phyloP scores from a whole-genome alignment of 1,140 invertebrate species.

The Cherax destructor region DNA sequence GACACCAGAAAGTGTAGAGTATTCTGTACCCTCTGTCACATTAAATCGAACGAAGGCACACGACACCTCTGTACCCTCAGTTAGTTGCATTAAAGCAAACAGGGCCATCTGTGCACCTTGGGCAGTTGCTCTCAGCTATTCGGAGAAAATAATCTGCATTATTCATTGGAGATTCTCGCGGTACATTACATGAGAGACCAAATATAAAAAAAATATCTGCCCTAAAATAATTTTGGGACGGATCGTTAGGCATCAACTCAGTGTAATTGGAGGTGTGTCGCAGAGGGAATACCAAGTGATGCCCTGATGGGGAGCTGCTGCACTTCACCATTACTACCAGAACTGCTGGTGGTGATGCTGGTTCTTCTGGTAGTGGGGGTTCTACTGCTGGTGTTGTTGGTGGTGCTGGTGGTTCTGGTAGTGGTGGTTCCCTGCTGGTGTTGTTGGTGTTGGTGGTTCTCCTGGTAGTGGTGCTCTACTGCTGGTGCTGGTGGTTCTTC shows the following conservation, averaged over 20 bases:
- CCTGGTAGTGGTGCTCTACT: too few species aligned
- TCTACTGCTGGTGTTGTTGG: background rate
- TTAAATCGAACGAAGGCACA: background rate
- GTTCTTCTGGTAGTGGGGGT: background rate
- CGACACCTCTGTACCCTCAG: too few species aligned
- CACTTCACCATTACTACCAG: background rate
- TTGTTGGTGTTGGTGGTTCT: too few species aligned
- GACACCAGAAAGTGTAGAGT: too few species aligned
- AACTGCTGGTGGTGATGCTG: background rate
- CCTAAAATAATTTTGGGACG: background rate
- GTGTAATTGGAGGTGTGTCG: slow-evolving; percentile 10
- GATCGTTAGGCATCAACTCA: slow-evolving; percentile 6
- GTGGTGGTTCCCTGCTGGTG: too few species aligned
- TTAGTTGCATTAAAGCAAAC: too few species aligned
- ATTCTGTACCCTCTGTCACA: background rate
- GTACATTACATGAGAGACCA: slow-evolving; percentile 10
- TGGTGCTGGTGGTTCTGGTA: too few species aligned
- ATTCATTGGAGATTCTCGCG: slow-evolving; percentile 1
- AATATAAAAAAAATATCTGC: background rate
- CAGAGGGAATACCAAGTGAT: slow-evolving; percentile 6
- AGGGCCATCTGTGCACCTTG: too few species aligned
- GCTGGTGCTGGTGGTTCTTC: background rate
- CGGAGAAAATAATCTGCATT: background rate
- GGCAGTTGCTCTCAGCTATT: background rate
- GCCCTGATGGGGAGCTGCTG: background rate